Conservation (phyloP, 2,888 invertebrate species). For the Caenorhabditis sp. region DNA sequence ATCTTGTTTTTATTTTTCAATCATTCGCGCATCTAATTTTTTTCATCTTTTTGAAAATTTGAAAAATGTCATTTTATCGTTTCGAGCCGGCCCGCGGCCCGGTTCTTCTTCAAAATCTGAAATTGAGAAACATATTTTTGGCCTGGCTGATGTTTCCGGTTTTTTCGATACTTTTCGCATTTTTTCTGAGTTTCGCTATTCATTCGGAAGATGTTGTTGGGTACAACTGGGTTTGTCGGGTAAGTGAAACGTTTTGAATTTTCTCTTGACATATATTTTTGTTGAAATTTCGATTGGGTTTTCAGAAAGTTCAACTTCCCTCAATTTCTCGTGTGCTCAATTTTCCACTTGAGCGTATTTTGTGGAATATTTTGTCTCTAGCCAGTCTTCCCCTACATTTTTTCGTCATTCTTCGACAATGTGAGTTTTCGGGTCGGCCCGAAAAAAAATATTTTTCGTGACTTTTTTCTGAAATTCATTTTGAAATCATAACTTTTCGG, state of each 20-base stretch:
- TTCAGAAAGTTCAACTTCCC: conserved; percentile 50
- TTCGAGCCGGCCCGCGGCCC: not conserved
- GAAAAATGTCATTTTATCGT: not conserved
- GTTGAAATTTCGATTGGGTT: too few relatives aligned
- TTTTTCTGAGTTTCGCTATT: conserved; percentile 44
- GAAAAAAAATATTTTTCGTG: not conserved
- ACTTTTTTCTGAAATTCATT: not conserved
- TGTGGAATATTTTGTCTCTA: conserved; percentile 43
- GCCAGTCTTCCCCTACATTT: conserved; percentile 31
- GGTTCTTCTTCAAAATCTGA: not conserved
- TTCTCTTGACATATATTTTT: too few relatives aligned
- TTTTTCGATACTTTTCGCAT: conserved; percentile 23
- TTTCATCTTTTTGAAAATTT: not conserved
- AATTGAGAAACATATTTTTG: conserved; percentile 11
- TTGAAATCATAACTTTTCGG: too few relatives aligned
- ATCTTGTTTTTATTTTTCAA: conserved; percentile 1
- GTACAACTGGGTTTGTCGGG: conserved; percentile 57
- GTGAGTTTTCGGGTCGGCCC: conserved; percentile 9
- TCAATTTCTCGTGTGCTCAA: conserved; percentile 58
- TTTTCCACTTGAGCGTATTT: conserved; percentile 50
- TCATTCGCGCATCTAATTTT: not conserved
- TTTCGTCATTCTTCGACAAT: conserved; percentile 28
- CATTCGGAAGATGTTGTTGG: conserved; percentile 40
- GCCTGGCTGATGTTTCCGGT: conserved; percentile 20
- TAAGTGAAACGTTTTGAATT: conserved; percentile 12